Evolutionary conservation across 2,113 vertebrate genomes (phyloP).

Genomic region (Syrmaticus mikado): DNA sequence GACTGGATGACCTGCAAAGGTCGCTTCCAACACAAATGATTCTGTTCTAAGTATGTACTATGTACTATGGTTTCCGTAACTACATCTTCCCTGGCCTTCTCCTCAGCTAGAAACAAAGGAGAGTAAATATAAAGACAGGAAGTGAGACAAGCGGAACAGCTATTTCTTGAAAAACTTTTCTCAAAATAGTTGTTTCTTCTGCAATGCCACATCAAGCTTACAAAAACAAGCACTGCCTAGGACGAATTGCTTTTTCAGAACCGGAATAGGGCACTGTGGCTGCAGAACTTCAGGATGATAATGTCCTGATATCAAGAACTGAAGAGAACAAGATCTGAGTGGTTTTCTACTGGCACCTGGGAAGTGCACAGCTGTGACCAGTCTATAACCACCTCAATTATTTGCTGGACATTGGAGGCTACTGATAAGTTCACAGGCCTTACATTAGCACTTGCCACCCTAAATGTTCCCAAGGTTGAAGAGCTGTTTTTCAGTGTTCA

Average conservation of each 20-base stretch:
- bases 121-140: not conserved
- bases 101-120: too few relatives aligned
- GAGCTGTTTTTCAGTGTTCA: not conserved
- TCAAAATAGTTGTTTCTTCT: not conserved
- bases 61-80: too few relatives aligned
- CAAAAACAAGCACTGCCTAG: not conserved
- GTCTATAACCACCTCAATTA: not conserved
- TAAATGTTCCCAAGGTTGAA: not conserved
- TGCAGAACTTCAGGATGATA: not conserved
- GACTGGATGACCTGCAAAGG: not conserved
- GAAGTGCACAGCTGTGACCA: not conserved
- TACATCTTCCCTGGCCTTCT: too few relatives aligned
- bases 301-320: not conserved
- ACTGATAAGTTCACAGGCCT: not conserved
- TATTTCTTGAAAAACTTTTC: not conserved
- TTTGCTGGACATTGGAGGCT: not conserved
- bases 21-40: too few relatives aligned
- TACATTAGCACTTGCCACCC: not conserved
- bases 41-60: too few relatives aligned
- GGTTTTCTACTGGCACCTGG: not conserved
- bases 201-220: not conserved
- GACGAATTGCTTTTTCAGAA: not conserved
- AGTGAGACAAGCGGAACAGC: not conserved
- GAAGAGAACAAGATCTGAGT: not conserved
- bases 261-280: not conserved